These are phyloP conservation scores for Harpagoxenus sublaevis DNA, from an alignment of 2,888 invertebrate genomes.

Conservation along the genomic window DNA sequence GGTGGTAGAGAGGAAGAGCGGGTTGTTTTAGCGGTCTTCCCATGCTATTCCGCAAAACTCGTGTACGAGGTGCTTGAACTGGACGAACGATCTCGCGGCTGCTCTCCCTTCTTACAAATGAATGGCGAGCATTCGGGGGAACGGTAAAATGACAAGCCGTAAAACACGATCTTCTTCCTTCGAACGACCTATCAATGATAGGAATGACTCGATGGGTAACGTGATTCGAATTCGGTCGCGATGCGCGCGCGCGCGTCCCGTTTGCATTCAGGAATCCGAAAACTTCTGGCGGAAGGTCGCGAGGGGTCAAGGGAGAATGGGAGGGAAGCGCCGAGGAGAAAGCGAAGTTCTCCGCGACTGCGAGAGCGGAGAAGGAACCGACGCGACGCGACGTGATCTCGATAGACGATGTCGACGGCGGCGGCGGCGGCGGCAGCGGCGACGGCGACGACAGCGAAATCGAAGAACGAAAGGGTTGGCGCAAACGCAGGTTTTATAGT, in stretches of 20 bases:
- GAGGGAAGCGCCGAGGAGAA: constrained; percentile 12
- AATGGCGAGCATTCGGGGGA: background rate
- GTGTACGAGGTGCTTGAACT: constrained; percentile 23
- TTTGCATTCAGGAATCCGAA: constrained; percentile 55
- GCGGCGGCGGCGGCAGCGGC: background rate
- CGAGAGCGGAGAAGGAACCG: constrained; percentile 1
- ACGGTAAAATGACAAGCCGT: constrained; percentile 46
- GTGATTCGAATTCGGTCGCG: constrained; percentile 57
- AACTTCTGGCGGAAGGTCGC: constrained; percentile 51
- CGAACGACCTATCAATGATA: constrained; percentile 47
- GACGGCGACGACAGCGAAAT: constrained; percentile 25
- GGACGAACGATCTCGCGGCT: constrained; percentile 27
- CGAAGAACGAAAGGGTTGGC: constrained; percentile 55
- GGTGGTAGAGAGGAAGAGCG: background rate
- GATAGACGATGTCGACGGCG: constrained; percentile 44
- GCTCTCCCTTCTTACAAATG: constrained; percentile 15
- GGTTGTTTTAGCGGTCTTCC: background rate
- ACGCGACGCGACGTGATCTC: constrained; percentile 53
- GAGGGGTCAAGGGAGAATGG: constrained; percentile 32
- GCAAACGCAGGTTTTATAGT: constrained; percentile 59
- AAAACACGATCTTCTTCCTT: constrained; percentile 39
- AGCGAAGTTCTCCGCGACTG: constrained; percentile 41
- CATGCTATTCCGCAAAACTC: constrained; percentile 1
- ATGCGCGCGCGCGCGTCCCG: constrained; percentile 18
- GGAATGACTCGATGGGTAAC: constrained; percentile 40